Evolutionary conservation across 2,113 vertebrate genomes (phyloP), one percentile per base, ranked within the genome.

Genomic region (Gnathonemus longibarbis): DNA sequence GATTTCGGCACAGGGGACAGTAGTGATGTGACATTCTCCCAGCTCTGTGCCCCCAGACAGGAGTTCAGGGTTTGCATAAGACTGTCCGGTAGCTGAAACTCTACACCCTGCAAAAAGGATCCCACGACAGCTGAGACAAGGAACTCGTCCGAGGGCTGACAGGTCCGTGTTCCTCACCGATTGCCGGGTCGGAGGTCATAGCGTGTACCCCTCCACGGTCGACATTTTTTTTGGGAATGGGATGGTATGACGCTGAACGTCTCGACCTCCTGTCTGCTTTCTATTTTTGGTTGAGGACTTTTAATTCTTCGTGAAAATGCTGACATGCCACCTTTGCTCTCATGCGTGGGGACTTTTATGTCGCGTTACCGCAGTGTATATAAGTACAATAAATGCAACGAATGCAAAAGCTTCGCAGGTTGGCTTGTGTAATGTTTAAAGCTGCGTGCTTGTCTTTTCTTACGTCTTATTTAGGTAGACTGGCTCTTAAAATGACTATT

Each of bases 1-100:
- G 95, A 93, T 91, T 91, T 95, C 93, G 94, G 94, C 91, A 93
- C 10, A 56, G 86, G 48, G 90, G 90, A 86, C 58, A 87, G 35
- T n/a, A 17, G 11, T 10, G n/a, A n/a, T 5, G 24, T 46, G 21
- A 27, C 52, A 5, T 80, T 53, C 53, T 77, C 87, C n/a, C 35
- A n/a, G 46, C 6, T 49, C 58, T 77, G 90, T 77, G 66, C 77
- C 31, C 83, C 74, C 35, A 84, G 87, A 66, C 58, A 35, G 35
- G 87, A 62, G 87, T 90, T 89, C 90, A 88, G 48, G n/a, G 70
- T 39, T 56, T 88, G 90, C 88, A n/a, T 74, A 88, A 39, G 89
- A 70, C 35, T 66, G n/a, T 77, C 58, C 58, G 3, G 35, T 45
- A 87, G 84, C 84, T 77, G 89, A 88, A 90, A 90, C 89, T 53